Base-by-base conservation (phyloP, 2,888 invertebrate genomes). In the Dichetophora obliterata region DNA sequence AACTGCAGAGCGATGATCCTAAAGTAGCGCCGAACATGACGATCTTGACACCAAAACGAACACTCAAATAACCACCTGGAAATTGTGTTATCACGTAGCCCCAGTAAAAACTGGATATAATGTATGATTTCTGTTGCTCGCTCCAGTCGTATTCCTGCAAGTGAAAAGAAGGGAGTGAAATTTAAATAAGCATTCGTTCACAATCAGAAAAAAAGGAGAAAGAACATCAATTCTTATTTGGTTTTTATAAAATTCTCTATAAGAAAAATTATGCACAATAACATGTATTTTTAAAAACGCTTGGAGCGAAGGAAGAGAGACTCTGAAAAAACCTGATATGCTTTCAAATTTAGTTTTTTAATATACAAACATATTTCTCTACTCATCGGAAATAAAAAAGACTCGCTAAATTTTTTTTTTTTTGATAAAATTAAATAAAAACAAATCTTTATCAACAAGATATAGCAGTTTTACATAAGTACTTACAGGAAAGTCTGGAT, bases 91-190 rank as follows among this genome's bases (percentile, higher is more conserved):
- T 79, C 5, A 94, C 90, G 85, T 95, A 95, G 1, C 95, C 95
- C 94, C 94, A 94, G 86, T 94, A 95, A 88, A 95, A 95, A 0
- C 95, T 93, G 1, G 94, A 94, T 5, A 94, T 88, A 31, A 95
- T 91, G 75, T 92, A 88, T 0, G 91, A 90, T 74, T 91, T 91
- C 43, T 91, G 90, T 75, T 89, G 86, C 80, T 91, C 88, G 75
- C 89, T 91, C 92, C 90, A 82, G 86, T 90, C 82, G 77, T 83
- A 88, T 78, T 85, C 86, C 88, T 89, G 37, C 9, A 82, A 80
- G 24, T 8, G 71, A 76, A 72, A 79, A 75, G 16, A 9, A 61
- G 4, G 0, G 5, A 24, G 19, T 57, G 16, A 24, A 57, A 37
- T 37, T 37, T 8, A 6, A 37, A 37, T 37, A 37, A 3, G 4